A percentile compares a stretch with the other conserved stretches of the same genome.
These are phyloP conservation scores for Phocoena phocoena DNA, from an alignment of 2,113 vertebrate genomes.

Conservation along the genomic window DNA sequence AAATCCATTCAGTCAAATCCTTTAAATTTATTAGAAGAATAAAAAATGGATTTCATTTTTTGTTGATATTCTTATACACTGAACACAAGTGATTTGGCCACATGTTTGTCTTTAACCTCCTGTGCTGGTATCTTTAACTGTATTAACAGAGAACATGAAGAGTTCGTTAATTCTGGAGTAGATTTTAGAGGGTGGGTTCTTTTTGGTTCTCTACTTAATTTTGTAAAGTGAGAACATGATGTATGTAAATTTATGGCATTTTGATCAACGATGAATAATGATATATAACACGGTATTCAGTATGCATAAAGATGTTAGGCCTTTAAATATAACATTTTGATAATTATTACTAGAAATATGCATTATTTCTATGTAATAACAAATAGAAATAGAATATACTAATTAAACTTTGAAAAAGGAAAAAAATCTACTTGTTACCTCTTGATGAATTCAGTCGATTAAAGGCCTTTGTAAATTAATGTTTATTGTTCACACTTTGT, in stretches of 20 bases:
- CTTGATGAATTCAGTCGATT: slow-evolving; percentile 48
- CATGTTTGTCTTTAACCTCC: neutral
- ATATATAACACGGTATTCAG: slow-evolving; percentile 28
- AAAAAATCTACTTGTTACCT: slow-evolving; percentile 42
- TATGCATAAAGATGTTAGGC: slow-evolving; percentile 41
- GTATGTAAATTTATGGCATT: slow-evolving; percentile 59
- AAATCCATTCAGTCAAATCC: neutral
- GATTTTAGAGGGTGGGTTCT: neutral
- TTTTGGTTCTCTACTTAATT: neutral
- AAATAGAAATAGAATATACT: slow-evolving; percentile 55
- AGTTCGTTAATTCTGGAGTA: neutral
- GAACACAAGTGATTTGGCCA: neutral
- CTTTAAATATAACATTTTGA: slow-evolving; percentile 59
- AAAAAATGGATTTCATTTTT: slow-evolving; percentile 9
- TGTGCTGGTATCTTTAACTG: neutral
- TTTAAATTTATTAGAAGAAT: neutral
- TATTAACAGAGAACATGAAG: neutral
- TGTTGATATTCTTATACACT: neutral
- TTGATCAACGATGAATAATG: slow-evolving; percentile 35
- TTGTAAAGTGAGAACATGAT: neutral
- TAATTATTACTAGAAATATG: slow-evolving; percentile 42
- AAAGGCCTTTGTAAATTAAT: slow-evolving; percentile 46
- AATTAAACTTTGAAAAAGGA: slow-evolving; percentile 51
- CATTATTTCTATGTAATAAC: slow-evolving; percentile 57
- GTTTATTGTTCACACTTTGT: slow-evolving; percentile 39